Evolutionary conservation across 2,888 invertebrate genomes (phyloP).

Genomic region (Cenopis cana): DNA sequence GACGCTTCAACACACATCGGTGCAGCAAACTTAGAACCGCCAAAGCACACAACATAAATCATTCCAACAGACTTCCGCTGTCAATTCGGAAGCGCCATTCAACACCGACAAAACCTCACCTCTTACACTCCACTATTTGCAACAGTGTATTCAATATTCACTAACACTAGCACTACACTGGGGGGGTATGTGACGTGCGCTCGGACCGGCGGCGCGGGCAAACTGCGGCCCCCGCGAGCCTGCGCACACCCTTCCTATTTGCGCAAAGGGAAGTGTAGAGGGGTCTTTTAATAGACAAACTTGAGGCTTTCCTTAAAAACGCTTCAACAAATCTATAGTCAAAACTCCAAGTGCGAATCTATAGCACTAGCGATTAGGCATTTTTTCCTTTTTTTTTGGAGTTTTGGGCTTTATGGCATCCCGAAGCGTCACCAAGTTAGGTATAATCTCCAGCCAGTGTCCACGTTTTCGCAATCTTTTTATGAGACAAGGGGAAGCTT

Average conservation of each 20-base stretch:
- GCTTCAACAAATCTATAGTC: background rate
- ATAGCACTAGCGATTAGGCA: background rate
- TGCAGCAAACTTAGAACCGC: background rate
- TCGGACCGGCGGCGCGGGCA: conserved; percentile 30
- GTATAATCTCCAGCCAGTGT: background rate
- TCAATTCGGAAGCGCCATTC: background rate
- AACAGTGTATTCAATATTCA: conserved; percentile 28
- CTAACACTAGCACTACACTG: conserved; percentile 30
- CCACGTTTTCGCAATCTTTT: conserved; percentile 22
- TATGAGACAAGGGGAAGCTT: conserved; percentile 41
- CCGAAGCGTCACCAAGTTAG: background rate
- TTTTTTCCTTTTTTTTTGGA: background rate
- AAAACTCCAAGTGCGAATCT: background rate
- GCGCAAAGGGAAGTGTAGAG: conserved; percentile 24
- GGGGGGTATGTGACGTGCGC: conserved; percentile 25
- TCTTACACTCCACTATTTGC: conserved; percentile 19
- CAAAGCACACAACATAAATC: background rate
- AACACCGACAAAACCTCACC: conserved; percentile 18
- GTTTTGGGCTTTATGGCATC: conserved; percentile 6
- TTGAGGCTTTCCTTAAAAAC: background rate
- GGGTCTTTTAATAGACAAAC: conserved; percentile 11
- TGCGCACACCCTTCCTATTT: conserved; percentile 33
- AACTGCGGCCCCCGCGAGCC: conserved; percentile 34
- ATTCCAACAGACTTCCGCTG: background rate
- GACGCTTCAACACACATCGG: background rate